Percentiles rank a stretch among this genome's conserved stretches.
Evolutionary conservation across 2,113 vertebrate genomes (phyloP).

Genomic region (Urocynchramus pylzowi): DNA sequence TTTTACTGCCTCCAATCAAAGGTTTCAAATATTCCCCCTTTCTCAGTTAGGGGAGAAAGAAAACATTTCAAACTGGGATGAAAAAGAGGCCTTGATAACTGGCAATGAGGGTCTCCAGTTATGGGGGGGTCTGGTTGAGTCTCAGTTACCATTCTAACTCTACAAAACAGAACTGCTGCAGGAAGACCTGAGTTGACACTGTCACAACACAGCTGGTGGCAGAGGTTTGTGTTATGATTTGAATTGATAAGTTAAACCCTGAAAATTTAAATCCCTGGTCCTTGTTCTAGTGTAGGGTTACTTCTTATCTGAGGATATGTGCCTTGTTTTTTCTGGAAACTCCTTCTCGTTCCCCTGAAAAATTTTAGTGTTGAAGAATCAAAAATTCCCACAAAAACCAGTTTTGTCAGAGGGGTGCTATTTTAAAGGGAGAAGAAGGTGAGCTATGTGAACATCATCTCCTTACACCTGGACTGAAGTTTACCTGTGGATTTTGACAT

Average conservation of each 20-base stretch:
- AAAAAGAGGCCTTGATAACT: background rate
- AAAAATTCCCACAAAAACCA: background rate
- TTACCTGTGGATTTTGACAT: background rate
- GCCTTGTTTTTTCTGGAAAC: background rate
- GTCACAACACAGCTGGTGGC: background rate
- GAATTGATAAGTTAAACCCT: background rate
- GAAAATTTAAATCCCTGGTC: background rate
- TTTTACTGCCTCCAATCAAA: background rate
- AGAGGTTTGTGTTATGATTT: background rate
- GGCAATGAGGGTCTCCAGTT: background rate
- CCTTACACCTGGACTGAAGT: background rate
- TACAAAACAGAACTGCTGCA: background rate
- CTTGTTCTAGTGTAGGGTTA: background rate
- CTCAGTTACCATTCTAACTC: background rate
- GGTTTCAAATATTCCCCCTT: background rate
- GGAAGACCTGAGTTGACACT: background rate
- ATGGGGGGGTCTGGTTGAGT: background rate
- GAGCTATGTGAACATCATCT: background rate
- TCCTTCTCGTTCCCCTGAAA: background rate
- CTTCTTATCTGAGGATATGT: background rate
- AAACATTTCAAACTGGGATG: background rate
- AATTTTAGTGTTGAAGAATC: background rate
- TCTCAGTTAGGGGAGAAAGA: background rate
- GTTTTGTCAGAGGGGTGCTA: background rate
- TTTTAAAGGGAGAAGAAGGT: background rate